Evolutionary conservation across 2,797 vertebrate genomes (phyloP).

Genomic region (Muscicapa comitata): DNA sequence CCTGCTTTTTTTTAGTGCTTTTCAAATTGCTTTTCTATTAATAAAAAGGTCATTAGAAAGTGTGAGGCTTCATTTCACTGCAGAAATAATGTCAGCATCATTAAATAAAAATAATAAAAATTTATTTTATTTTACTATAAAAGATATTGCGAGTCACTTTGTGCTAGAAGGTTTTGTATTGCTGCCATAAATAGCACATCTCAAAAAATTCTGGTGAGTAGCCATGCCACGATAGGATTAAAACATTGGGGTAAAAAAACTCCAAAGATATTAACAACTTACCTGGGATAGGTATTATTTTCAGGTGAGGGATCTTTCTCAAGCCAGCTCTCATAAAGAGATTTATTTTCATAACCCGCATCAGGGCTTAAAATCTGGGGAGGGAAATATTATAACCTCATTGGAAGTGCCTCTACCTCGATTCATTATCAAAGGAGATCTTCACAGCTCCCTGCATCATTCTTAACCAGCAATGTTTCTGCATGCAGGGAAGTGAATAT

Average conservation of each 20-base stretch:
- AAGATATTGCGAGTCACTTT: background rate
- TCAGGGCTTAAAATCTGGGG: slow-evolving; percentile 88
- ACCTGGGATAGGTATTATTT: slow-evolving; percentile 84
- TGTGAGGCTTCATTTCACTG: background rate
- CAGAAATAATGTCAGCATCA: background rate
- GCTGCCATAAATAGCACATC: background rate
- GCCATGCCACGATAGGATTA: background rate
- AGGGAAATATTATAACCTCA: background rate
- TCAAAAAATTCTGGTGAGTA: background rate
- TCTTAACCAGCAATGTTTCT: background rate
- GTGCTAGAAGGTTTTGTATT: background rate
- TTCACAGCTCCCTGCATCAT: background rate
- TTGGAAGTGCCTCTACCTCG: background rate
- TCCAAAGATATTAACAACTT: background rate
- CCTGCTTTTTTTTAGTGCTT: background rate
- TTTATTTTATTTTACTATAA: background rate
- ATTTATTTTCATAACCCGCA: slow-evolving; percentile 83
- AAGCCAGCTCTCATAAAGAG: slow-evolving; percentile 93
- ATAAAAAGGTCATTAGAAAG: background rate
- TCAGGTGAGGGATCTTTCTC: slow-evolving; percentile 83
- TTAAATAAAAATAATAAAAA: background rate
- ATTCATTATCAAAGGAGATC: background rate
- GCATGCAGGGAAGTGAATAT: background rate
- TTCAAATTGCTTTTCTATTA: background rate
- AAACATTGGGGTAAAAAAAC: background rate